Base-by-base conservation (phyloP, 2,113 vertebrate genomes). In the Pampusana beccarii region DNA sequence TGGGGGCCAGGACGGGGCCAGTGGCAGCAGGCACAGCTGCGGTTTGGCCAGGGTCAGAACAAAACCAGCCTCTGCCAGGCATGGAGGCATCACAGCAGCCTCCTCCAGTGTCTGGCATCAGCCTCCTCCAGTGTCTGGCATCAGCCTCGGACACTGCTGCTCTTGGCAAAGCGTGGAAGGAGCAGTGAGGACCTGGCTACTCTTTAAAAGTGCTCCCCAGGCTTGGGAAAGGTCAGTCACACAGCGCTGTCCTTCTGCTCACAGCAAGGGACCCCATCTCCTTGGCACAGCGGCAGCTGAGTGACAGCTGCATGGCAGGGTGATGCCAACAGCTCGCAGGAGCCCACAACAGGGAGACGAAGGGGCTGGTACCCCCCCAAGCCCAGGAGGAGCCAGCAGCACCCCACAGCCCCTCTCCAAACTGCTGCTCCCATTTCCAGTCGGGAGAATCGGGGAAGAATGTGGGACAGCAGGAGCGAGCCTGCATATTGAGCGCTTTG, bases 391-490 rank as follows among this genome's bases (percentile, higher is more conserved):
- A 92, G 62, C 74, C 10, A 0, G 58, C 65, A 79, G 71, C 4
- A 0, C 61, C 29, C 60, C 21, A 6, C 2, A 1, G 53, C 80
- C 70, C 64, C 80, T 80, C 61, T 79, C 61, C 81, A 42, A 83
- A 67, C 46, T 3, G 34, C 91, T 64, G 79, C 80, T 97, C 90
- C 80, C 67, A 34, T 96, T 96, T 88, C 54, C 85, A 88, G 67
- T 69, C 69, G 6, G 81, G 72, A 94, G 80, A 66, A 84, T 50
- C 81, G 12, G 3, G 71, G 86, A 29, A 56, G 62, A 94, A 96
- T 88, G 60, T 86, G 94, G 88, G 96, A 65, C 90, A 88, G 80
- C 38, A 2, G 48, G 56, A 96, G 73, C 14, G 6, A 90, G 95
- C 72, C 75, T 92, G 90, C 84, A 67, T 31, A 69, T 83, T 46